These are phyloP conservation scores for Blennius ocellaris DNA, from an alignment of 2,113 vertebrate species.

Conservation along the genomic window DNA sequence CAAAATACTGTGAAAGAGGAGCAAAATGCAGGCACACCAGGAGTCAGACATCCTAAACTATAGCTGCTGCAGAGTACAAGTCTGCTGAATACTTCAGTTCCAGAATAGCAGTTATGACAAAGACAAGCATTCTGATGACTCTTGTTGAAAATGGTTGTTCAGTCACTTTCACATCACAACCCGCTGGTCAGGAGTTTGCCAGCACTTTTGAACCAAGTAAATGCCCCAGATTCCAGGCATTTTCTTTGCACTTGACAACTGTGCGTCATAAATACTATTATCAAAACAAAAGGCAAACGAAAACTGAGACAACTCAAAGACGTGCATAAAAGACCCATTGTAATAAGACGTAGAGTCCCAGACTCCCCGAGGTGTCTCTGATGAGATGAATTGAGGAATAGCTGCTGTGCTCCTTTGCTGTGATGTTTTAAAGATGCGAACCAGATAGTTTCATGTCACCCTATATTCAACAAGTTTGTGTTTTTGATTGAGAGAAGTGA, in stretches of 20 bases:
- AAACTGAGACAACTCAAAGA: slow-evolving; percentile 3
- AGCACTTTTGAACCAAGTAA: slow-evolving; percentile 23
- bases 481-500: slow-evolving; percentile 16
- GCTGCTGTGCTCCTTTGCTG: slow-evolving; percentile 16
- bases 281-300: slow-evolving; percentile 11
- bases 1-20: neutral
- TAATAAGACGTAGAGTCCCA: slow-evolving; percentile 28
- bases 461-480: slow-evolving; percentile 9
- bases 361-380: slow-evolving; percentile 27
- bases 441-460: slow-evolving; percentile 15
- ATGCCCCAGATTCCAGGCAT: neutral
- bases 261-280: slow-evolving; percentile 8
- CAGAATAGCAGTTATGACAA: neutral
- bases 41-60: neutral
- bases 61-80: slow-evolving; percentile 1
- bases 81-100: slow-evolving; percentile 23
- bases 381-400: slow-evolving; percentile 25
- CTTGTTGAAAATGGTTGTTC: slow-evolving; percentile 24
- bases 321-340: neutral
- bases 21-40: neutral
- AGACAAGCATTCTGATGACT: slow-evolving; percentile 13
- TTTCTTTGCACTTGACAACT: neutral
- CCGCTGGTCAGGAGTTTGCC: slow-evolving; percentile 22
- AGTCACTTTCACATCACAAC: slow-evolving; percentile 15
- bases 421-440: slow-evolving; percentile 48